Conservation (phyloP, 1,140 invertebrate genomes). For the Brachionus calyciflorus region DNA sequence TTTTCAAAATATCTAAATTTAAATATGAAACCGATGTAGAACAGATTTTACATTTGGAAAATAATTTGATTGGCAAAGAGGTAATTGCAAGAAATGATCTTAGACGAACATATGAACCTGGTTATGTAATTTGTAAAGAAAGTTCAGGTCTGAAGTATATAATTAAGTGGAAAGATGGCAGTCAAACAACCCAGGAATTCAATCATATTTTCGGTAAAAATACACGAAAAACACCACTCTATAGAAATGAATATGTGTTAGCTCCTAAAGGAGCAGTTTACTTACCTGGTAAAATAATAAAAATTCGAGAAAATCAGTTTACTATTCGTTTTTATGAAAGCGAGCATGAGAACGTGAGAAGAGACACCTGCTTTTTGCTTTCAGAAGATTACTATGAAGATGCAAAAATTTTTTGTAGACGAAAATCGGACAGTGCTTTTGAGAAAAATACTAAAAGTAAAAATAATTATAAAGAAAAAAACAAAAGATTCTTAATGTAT, state of each 20-base stretch:
- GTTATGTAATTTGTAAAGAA: constrained; percentile 49
- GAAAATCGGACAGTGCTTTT: neutral
- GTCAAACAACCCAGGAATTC: constrained; percentile 49
- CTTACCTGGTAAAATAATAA: constrained; percentile 51
- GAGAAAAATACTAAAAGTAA: neutral
- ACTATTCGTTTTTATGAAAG: constrained; percentile 51
- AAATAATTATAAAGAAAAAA: no score
- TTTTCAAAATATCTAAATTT: constrained; percentile 50
- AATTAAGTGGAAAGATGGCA: constrained; percentile 52
- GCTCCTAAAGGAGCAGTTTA: constrained; percentile 50
- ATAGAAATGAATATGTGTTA: constrained; percentile 50
- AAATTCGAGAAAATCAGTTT: constrained; percentile 25
- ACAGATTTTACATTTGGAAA: constrained; percentile 51
- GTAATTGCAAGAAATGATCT: constrained; percentile 54
- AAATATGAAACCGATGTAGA: constrained; percentile 52
- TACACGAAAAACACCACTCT: constrained; percentile 49
- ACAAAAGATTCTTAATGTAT: no score
- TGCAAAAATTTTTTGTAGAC: constrained; percentile 47
- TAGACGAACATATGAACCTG: constrained; percentile 51
- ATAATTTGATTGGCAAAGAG: constrained; percentile 50
- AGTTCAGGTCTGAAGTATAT: constrained; percentile 49
- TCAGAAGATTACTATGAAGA: constrained; percentile 51
- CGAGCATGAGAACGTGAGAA: neutral
- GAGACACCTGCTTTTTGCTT: constrained; percentile 50
- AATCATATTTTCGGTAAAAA: constrained; percentile 53